phyloP scores from a whole-genome alignment of 2,888 invertebrate species.

The Dugesia japonica region DNA sequence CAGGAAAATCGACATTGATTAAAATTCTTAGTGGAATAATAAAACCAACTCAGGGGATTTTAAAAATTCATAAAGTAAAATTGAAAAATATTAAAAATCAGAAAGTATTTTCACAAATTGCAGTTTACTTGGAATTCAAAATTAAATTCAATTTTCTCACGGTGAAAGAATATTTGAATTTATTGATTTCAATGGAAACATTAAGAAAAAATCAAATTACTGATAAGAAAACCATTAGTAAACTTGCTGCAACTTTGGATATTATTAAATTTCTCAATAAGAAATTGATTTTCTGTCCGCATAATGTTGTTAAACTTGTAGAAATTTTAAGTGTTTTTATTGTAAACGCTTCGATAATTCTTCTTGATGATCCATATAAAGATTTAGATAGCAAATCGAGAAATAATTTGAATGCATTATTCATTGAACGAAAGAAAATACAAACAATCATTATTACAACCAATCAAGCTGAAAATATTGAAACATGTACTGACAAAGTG shows the following conservation, averaged over 20 bases:
- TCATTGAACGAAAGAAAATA: background rate
- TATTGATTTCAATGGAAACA: background rate
- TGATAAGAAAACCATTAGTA: background rate
- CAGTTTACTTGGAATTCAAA: background rate
- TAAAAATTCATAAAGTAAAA: background rate
- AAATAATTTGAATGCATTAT: background rate
- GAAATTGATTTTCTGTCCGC: background rate
- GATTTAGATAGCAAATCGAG: background rate
- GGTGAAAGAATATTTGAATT: background rate
- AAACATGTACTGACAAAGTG: background rate
- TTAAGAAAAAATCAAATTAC: background rate
- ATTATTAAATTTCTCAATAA: background rate
- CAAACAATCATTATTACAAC: background rate
- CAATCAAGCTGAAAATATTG: background rate
- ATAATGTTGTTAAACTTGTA: background rate
- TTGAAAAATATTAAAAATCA: background rate
- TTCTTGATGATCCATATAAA: background rate
- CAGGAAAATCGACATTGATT: conserved; percentile 73
- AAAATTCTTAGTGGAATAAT: background rate
- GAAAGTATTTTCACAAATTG: background rate
- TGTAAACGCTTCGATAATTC: background rate
- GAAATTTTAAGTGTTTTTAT: background rate
- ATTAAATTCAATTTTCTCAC: background rate
- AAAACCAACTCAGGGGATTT: background rate
- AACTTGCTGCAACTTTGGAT: background rate